phyloP scores from a whole-genome alignment of 2,113 vertebrate genomes.

The Psittacus erithacus region DNA sequence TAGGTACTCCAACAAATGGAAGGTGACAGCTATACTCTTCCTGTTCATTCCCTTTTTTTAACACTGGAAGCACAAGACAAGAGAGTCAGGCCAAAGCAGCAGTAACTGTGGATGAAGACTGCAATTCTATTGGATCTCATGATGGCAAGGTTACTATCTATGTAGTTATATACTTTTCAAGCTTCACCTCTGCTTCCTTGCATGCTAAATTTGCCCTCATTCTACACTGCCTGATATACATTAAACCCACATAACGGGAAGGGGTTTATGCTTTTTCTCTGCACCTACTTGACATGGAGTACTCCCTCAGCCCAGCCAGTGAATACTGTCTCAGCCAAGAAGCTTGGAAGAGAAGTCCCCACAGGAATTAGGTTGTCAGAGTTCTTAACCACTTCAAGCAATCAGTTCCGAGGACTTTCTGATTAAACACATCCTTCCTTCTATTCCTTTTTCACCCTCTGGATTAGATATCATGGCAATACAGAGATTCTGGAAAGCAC shows the following conservation, averaged over 20 bases:
- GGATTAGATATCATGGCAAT: neutral
- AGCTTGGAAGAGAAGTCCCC: neutral
- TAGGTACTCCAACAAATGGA: neutral
- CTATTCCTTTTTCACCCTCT: neutral
- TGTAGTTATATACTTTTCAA: neutral
- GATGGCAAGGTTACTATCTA: neutral
- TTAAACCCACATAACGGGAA: neutral
- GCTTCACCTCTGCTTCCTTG: neutral
- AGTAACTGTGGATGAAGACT: fast-evolving
- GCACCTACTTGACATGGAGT: neutral
- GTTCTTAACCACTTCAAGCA: neutral
- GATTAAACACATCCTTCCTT: neutral
- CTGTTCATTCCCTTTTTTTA: neutral
- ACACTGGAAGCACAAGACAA: neutral
- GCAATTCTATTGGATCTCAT: neutral
- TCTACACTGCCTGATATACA: neutral
- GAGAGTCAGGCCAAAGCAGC: neutral
- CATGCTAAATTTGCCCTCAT: neutral
- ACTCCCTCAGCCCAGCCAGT: neutral
- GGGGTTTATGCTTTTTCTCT: neutral
- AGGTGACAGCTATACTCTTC: neutral
- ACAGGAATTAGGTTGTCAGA: neutral
- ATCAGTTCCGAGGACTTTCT: neutral
- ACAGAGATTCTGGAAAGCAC: neutral
- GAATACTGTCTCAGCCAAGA: neutral